These are phyloP conservation scores for Cathartes aura DNA, from an alignment of 2,113 vertebrate genomes.

Conservation along the genomic window DNA sequence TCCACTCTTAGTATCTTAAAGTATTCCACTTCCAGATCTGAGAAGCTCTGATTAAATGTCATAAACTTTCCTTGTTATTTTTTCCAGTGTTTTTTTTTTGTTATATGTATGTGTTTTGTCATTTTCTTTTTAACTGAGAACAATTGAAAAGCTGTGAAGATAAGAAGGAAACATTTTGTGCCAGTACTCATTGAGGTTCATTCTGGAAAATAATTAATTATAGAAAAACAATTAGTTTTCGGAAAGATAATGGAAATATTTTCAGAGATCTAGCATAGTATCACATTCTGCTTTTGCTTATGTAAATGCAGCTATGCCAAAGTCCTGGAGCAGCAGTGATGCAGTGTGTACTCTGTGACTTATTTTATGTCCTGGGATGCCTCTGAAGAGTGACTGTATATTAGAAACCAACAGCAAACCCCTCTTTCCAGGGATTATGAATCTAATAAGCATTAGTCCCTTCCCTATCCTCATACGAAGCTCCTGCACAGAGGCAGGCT, in stretches of 20 bases:
- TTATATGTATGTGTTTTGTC: not conserved
- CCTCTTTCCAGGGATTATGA: not conserved
- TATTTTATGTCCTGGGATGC: not conserved
- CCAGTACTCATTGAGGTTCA: not conserved
- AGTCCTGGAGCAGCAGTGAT: not conserved
- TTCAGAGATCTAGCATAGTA: not conserved
- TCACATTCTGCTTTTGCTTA: not conserved
- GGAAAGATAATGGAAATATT: not conserved
- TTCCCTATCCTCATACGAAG: rapidly evolving
- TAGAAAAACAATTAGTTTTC: not conserved
- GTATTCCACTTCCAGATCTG: not conserved
- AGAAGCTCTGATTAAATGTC: not conserved
- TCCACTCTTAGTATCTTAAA: not conserved
- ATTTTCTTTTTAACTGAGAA: not conserved
- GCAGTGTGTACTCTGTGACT: rapidly evolving
- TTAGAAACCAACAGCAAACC: not conserved
- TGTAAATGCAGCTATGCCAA: not conserved
- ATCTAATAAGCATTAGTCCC: not conserved
- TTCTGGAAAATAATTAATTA: not conserved
- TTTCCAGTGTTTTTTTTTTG: not conserved
- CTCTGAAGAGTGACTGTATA: not conserved
- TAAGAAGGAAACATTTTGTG: not conserved
- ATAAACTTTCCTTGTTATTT: not conserved
- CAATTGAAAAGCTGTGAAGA: not conserved
- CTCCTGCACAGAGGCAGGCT: not conserved